Percentiles rank a stretch among this genome's conserved stretches.
These are phyloP conservation scores for Rafetus swinhoei DNA, from an alignment of 2,113 vertebrate genomes.

Conservation along the genomic window DNA sequence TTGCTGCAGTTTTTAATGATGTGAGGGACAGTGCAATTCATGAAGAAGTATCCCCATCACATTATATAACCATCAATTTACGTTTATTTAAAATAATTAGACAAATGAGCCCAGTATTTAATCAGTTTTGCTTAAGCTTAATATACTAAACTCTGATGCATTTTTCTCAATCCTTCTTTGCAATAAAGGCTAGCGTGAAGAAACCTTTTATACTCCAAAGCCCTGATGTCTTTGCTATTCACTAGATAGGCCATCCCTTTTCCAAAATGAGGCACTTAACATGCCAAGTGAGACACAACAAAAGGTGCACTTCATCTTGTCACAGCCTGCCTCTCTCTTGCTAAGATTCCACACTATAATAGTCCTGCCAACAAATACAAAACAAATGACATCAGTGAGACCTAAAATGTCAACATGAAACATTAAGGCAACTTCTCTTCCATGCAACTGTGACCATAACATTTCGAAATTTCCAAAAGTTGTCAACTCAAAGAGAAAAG, in stretches of 20 bases:
- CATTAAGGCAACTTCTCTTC: slow-evolving; percentile 1
- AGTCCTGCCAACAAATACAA: slow-evolving; percentile 9
- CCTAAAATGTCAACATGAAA: slow-evolving; percentile 39
- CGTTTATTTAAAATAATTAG: background rate
- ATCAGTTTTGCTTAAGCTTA: background rate
- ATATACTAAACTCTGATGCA: background rate
- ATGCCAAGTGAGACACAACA: background rate
- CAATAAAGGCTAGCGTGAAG: background rate
- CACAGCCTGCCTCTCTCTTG: background rate
- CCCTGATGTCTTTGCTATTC: background rate
- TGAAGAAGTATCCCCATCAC: rapidly evolving
- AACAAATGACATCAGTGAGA: slow-evolving; percentile 15
- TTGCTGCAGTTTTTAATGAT: background rate
- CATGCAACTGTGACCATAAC: background rate
- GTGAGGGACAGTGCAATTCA: background rate
- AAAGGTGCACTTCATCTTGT: background rate
- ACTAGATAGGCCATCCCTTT: background rate
- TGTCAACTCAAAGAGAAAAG: slow-evolving; percentile 24
- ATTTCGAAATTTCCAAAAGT: slow-evolving; percentile 2
- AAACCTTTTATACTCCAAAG: background rate
- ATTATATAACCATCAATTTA: background rate
- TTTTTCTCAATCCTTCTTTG: background rate
- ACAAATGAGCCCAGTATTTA: background rate
- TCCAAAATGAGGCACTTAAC: background rate
- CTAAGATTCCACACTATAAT: slow-evolving; percentile 8